Conservation (phyloP, 2,113 vertebrate species). For the Sinocyclocheilus anshuiensis region DNA sequence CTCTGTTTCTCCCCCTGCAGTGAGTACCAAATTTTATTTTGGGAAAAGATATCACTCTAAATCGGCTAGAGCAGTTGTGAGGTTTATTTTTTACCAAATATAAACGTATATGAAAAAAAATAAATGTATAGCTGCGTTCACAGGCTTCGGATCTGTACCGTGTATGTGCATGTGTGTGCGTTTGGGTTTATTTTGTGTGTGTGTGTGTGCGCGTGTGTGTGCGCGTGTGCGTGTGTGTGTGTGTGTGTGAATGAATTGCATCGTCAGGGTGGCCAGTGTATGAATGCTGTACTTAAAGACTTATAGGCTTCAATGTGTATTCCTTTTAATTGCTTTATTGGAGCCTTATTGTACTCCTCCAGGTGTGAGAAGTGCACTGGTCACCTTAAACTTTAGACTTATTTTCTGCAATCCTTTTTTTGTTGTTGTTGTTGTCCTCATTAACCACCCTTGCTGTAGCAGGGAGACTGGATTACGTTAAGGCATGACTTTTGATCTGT, state of each 20-base stretch:
- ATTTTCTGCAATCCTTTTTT: background rate
- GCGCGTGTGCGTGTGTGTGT: slow-evolving; percentile 59
- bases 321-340: slow-evolving; percentile 2
- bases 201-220: slow-evolving; percentile 62
- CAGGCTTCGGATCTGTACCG: slow-evolving; percentile 26
- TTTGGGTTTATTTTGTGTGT: slow-evolving; percentile 48
- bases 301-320: slow-evolving; percentile 10
- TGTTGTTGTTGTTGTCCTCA: background rate
- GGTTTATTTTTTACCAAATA: slow-evolving; percentile 82
- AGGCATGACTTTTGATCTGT: background rate
- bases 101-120: slow-evolving; percentile 68
- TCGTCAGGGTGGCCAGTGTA: slow-evolving; percentile 63
- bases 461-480: background rate
- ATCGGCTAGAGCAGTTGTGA: slow-evolving; percentile 73
- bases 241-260: slow-evolving; percentile 2
- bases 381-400: slow-evolving; percentile 24
- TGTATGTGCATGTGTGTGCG: slow-evolving; percentile 54
- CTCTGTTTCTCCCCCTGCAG: slow-evolving; percentile 44
- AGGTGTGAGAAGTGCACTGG: slow-evolving; percentile 34
- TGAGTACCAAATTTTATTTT: slow-evolving; percentile 70
- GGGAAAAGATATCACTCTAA: slow-evolving; percentile 64
- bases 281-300: slow-evolving; percentile 57
- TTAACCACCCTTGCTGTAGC: background rate
- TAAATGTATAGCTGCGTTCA: slow-evolving; percentile 66
- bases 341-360: slow-evolving; percentile 45